phyloP scores from a whole-genome alignment of 1,140 invertebrate species.

The Dryas iulia region DNA sequence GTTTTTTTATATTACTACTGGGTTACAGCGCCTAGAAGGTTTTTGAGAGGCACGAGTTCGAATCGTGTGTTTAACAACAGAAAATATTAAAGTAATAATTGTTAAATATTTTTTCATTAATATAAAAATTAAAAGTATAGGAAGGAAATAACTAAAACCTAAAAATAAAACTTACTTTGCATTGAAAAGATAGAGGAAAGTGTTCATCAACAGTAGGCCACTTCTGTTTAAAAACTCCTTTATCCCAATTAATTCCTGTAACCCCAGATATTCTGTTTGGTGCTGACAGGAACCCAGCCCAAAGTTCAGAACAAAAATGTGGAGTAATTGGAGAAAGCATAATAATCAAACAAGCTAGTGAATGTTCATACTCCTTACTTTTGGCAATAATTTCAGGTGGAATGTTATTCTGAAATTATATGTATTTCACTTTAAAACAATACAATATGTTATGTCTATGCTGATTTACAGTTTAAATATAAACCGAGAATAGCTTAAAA shows the following conservation, averaged over 20 bases:
- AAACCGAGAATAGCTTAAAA: too few relatives aligned
- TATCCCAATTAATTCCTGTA: conserved; percentile 82
- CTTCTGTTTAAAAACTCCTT: conserved; percentile 84
- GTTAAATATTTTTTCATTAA: background rate
- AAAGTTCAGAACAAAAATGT: conserved; percentile 94
- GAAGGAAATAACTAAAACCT: background rate
- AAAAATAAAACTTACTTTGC: conserved; percentile 77
- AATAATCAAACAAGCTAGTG: conserved; percentile 89
- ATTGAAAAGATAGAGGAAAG: conserved; percentile 84
- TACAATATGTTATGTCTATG: too few relatives aligned
- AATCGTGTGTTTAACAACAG: too few relatives aligned
- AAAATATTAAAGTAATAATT: background rate
- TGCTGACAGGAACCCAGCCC: conserved; percentile 87
- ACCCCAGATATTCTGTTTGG: conserved; percentile 79
- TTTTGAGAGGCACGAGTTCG: too few relatives aligned
- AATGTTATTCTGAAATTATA: conserved; percentile 68
- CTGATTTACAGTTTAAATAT: too few relatives aligned
- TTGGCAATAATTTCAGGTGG: conserved; percentile 82
- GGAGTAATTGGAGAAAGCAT: conserved; percentile 93
- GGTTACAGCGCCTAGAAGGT: too few relatives aligned
- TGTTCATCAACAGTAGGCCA: conserved; percentile 91
- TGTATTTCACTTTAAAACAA: too few relatives aligned
- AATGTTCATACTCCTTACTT: conserved; percentile 89
- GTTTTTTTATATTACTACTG: too few relatives aligned
- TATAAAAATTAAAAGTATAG: background rate